These are phyloP conservation scores for Dasypus novemcinctus DNA, from an alignment of 2,113 vertebrate species.

Conservation along the genomic window DNA sequence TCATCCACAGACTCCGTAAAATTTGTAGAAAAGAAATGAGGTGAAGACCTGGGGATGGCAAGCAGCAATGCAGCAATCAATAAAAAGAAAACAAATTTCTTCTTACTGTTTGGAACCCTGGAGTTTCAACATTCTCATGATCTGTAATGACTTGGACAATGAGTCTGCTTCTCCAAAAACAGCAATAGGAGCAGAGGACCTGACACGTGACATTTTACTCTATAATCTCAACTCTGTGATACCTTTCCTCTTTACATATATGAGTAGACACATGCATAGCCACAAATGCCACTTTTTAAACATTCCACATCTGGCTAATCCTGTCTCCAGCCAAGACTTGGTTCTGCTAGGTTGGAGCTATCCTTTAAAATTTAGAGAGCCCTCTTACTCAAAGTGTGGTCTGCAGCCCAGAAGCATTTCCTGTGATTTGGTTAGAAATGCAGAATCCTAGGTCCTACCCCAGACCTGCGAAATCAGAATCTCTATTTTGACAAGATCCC, in stretches of 20 bases:
- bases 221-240: background rate
- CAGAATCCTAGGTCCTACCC: background rate
- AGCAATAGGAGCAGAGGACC: background rate
- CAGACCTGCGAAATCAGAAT: background rate
- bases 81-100: background rate
- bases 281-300: background rate
- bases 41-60: background rate
- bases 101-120: background rate
- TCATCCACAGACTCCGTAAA: background rate
- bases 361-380: background rate
- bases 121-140: background rate
- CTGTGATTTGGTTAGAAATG: background rate
- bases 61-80: background rate
- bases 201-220: background rate
- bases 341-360: background rate
- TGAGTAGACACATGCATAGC: background rate
- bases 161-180: background rate
- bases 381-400: background rate
- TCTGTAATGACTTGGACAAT: background rate
- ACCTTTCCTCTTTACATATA: background rate
- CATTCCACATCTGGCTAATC: background rate
- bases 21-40: background rate
- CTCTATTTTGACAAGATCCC: background rate
- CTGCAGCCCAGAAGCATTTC: background rate
- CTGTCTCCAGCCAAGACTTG: background rate